phyloP scores from a whole-genome alignment of 2,797 vertebrate genomes.

The Sebastolobus alascanus region DNA sequence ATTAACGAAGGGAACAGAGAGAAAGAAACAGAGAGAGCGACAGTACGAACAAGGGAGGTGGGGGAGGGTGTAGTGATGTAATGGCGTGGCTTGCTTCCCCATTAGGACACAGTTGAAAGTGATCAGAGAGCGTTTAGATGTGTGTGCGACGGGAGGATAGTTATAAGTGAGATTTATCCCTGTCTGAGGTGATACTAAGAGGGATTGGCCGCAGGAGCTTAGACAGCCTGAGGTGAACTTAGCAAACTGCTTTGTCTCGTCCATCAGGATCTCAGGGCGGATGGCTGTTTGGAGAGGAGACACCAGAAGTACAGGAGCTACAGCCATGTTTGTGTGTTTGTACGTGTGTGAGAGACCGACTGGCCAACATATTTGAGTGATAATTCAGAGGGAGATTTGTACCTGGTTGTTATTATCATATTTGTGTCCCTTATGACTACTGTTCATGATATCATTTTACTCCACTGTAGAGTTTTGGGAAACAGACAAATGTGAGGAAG shows the following conservation, averaged over 20 bases:
- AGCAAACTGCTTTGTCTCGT: conserved; percentile 36
- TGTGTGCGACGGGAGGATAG: conserved; percentile 69
- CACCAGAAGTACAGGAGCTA: not conserved
- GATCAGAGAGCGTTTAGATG: conserved; percentile 75
- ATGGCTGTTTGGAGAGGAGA: conserved; percentile 13
- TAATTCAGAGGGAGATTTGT: not conserved
- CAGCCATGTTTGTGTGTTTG: not conserved
- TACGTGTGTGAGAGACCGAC: not conserved
- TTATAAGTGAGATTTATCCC: conserved; percentile 82
- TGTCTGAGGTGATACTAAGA: conserved; percentile 74
- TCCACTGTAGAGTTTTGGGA: conserved; percentile 8
- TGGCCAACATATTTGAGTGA: not conserved
- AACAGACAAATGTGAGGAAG: not conserved
- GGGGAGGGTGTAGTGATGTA: conserved; percentile 70
- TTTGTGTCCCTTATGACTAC: not conserved
- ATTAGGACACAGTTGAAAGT: conserved; percentile 75
- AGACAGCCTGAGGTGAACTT: conserved; percentile 67
- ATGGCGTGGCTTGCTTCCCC: conserved; percentile 68
- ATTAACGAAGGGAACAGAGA: conserved; percentile 62
- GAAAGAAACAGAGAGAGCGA: conserved; percentile 40
- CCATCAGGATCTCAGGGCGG: conserved; percentile 35
- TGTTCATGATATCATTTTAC: not conserved
- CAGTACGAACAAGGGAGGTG: conserved; percentile 41
- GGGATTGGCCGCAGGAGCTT: conserved; percentile 68
- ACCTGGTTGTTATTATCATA: not conserved